A percentile compares a stretch with the other conserved stretches of the same genome.
These are phyloP conservation scores for Megalops cyprinoides DNA, from an alignment of 2,797 vertebrate genomes.

Conservation along the genomic window DNA sequence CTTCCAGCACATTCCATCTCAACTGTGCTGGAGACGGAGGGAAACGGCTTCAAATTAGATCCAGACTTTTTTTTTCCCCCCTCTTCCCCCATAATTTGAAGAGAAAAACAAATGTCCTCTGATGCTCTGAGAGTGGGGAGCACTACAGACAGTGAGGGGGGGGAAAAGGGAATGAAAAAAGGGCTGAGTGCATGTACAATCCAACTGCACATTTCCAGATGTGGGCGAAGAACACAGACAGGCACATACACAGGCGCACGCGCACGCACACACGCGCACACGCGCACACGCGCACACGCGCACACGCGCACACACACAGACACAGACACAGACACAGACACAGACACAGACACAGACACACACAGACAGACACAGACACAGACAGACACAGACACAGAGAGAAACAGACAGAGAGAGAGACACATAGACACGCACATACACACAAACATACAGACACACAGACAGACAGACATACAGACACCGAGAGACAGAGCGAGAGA, in stretches of 20 bases:
- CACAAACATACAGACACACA: neutral
- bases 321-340: neutral
- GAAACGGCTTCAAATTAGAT: slow-evolving; percentile 41
- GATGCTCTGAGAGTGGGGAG: slow-evolving; percentile 44
- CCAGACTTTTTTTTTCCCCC: slow-evolving; percentile 38
- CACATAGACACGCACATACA: neutral
- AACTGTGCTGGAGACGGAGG: neutral
- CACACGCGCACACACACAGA: neutral
- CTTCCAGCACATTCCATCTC: neutral
- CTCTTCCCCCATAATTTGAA: slow-evolving; percentile 28
- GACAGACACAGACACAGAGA: neutral
- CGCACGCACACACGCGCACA: neutral
- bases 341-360: neutral
- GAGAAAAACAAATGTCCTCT: slow-evolving; percentile 52
- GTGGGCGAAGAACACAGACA: slow-evolving; percentile 35
- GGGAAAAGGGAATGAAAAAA: slow-evolving; percentile 37
- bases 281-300: neutral
- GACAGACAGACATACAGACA: neutral
- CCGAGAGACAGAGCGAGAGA: neutral
- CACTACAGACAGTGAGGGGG: slow-evolving; percentile 13
- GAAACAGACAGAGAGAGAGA: neutral
- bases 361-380: neutral
- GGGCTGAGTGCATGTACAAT: slow-evolving; percentile 37
- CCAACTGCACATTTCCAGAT: slow-evolving; percentile 50
- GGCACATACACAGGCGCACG: neutral